These are phyloP conservation scores for Empidonax traillii DNA, from an alignment of 2,113 vertebrate genomes.

Conservation along the genomic window DNA sequence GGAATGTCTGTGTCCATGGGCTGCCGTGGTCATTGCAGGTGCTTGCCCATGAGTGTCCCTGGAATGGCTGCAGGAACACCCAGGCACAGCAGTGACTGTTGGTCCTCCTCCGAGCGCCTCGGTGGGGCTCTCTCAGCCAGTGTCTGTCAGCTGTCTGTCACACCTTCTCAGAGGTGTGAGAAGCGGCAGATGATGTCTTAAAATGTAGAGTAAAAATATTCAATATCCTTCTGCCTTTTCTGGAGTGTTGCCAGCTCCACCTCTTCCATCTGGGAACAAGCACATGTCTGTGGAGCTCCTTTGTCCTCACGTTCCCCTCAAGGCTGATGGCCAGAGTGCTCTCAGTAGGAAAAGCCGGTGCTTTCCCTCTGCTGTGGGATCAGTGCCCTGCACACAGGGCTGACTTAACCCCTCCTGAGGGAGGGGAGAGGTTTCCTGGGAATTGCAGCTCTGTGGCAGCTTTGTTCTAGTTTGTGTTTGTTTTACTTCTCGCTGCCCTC, in stretches of 20 bases:
- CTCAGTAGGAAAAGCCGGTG: rapidly evolving
- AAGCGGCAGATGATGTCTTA: constrained; percentile 34
- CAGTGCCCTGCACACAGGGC: neutral
- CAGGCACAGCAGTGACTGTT: neutral
- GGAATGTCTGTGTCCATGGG: rapidly evolving
- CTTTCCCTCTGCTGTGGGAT: neutral
- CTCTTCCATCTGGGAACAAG: neutral
- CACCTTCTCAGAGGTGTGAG: neutral
- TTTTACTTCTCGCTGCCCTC: neutral
- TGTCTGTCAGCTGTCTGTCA: no score
- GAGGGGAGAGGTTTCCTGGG: neutral
- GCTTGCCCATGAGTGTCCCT: neutral
- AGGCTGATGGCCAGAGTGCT: neutral
- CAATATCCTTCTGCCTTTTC: neutral
- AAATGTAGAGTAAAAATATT: constrained; percentile 38
- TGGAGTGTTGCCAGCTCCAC: neutral
- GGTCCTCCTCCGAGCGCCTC: rapidly evolving
- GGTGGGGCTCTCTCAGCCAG: neutral
- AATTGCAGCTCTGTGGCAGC: neutral
- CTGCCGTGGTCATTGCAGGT: neutral
- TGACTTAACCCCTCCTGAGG: neutral
- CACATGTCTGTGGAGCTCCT: neutral
- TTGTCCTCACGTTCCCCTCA: neutral
- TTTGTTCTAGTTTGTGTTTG: neutral
- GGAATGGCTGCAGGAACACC: neutral